phyloP scores from a whole-genome alignment of 2,888 invertebrate species.

The Lomographa bimaculata region DNA sequence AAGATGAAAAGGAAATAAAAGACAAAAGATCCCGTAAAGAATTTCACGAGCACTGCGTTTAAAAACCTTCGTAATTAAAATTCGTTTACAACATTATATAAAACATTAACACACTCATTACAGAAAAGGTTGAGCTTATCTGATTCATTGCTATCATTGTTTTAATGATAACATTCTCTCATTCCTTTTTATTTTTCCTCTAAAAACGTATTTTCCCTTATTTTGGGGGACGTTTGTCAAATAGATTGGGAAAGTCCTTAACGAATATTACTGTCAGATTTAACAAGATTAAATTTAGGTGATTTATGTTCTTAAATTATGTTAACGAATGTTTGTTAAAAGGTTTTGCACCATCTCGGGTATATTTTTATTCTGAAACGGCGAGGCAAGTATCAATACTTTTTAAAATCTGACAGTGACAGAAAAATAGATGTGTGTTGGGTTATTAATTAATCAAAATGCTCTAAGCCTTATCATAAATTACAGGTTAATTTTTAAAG shows the following conservation, averaged over 20 bases:
- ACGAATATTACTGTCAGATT: conserved; percentile 48
- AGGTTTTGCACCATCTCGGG: neutral
- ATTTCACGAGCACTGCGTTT: conserved; percentile 12
- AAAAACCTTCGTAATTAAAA: conserved; percentile 21
- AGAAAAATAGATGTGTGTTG: too few relatives aligned
- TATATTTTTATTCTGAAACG: neutral
- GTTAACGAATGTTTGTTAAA: conserved; percentile 8
- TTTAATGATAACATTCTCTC: conserved; percentile 60
- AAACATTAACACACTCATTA: conserved; percentile 52
- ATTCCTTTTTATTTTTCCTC: conserved; percentile 49
- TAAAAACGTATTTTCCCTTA: conserved; percentile 57
- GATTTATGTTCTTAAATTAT: conserved; percentile 28
- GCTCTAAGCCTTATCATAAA: too few relatives aligned
- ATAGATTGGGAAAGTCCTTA: conserved; percentile 53
- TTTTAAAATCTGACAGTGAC: too few relatives aligned
- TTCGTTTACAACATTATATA: conserved; percentile 39
- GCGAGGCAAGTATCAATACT: too few relatives aligned
- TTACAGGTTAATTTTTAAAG: too few relatives aligned
- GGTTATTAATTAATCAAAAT: too few relatives aligned
- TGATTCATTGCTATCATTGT: conserved; percentile 64
- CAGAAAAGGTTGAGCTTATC: conserved; percentile 55
- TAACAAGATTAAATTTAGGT: conserved; percentile 32
- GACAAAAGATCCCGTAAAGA: conserved; percentile 21
- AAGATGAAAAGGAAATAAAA: conserved; percentile 19
- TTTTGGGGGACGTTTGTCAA: conserved; percentile 59